Conservation (phyloP, 2,888 invertebrate species). For the Oxycera nigricornis region DNA sequence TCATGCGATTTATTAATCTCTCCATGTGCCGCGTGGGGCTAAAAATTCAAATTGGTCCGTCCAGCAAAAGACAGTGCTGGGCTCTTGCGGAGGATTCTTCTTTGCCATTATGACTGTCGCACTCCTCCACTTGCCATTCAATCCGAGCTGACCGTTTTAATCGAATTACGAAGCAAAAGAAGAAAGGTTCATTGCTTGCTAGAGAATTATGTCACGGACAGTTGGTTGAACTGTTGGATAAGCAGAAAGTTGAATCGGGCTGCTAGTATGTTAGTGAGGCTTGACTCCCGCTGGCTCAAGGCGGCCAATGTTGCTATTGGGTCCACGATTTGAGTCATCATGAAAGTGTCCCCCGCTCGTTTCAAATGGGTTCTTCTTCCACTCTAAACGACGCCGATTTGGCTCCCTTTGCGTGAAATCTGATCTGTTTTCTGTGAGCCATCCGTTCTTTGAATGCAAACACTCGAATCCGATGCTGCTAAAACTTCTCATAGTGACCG, state of each 20-base stretch:
- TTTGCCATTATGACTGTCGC: not conserved
- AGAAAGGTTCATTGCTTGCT: constrained; percentile 29
- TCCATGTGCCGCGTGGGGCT: not conserved
- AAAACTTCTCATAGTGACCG: no score
- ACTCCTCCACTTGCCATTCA: not conserved
- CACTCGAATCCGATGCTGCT: no score
- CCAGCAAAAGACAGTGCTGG: not conserved
- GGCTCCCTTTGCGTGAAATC: no score
- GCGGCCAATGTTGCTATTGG: no score
- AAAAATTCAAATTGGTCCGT: not conserved
- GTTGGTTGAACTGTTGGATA: constrained; percentile 20
- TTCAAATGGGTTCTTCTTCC: no score
- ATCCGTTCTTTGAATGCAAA: no score
- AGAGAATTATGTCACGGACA: constrained; percentile 38
- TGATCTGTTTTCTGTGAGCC: no score
- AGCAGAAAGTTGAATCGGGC: not conserved
- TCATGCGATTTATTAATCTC: not conserved
- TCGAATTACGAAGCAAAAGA: constrained; percentile 12
- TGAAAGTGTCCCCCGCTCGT: no score
- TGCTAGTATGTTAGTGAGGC: no score
- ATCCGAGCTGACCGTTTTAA: constrained; percentile 15
- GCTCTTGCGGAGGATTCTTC: not conserved
- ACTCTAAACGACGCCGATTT: no score
- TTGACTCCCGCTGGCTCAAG: no score
- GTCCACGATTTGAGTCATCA: no score